Percentiles rank a stretch among this genome's conserved stretches.
Conservation (phyloP, 2,888 invertebrate species). For the Phania funesta region DNA sequence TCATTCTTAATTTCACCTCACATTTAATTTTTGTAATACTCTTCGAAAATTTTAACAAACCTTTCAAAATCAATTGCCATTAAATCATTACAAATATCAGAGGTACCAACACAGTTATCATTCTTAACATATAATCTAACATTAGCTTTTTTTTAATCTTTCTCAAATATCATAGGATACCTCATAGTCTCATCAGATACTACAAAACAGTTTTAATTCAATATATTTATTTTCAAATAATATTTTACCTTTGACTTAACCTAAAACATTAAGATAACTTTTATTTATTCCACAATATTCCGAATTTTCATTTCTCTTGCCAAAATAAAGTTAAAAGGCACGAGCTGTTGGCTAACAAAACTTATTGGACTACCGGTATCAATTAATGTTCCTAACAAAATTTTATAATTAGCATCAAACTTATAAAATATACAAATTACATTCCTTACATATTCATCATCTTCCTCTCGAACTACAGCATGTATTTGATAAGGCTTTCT, state of each 20-base stretch:
- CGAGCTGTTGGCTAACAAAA: constrained; percentile 39
- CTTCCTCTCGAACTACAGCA: constrained; percentile 21
- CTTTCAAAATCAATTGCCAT: constrained; percentile 42
- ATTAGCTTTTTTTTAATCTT: constrained; percentile 33
- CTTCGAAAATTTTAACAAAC: too few species aligned
- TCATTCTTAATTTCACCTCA: too few species aligned
- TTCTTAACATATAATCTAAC: not conserved
- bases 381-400: constrained; percentile 56
- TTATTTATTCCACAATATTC: constrained; percentile 49
- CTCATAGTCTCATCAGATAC: constrained; percentile 58
- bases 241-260: constrained; percentile 41
- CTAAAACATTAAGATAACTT: constrained; percentile 37
- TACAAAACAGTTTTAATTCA: constrained; percentile 54
- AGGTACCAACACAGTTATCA: not conserved
- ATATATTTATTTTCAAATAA: constrained; percentile 35
- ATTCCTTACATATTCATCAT: constrained; percentile 61
- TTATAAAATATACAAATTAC: constrained; percentile 56
- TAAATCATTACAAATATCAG: constrained; percentile 20
- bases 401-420: constrained; percentile 48
- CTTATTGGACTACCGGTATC: constrained; percentile 64
- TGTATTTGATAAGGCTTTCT: constrained; percentile 22
- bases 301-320: not conserved
- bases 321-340: constrained; percentile 39
- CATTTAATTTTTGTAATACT: too few species aligned
- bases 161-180: constrained; percentile 53